Conservation (phyloP, 2,888 invertebrate genomes). For the Spodoptera exigua region DNA sequence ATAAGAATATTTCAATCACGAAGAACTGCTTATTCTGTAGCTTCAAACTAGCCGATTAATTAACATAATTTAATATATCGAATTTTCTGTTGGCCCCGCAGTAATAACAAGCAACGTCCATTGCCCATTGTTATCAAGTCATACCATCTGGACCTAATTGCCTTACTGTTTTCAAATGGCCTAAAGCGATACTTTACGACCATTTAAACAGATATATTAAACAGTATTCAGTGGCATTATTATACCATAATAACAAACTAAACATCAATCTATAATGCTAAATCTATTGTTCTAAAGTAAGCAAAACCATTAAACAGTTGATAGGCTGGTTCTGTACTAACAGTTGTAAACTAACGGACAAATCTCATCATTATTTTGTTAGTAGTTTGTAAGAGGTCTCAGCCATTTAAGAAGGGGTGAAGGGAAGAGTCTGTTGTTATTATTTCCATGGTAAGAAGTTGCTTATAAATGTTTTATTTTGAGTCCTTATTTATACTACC, state of each 20-base stretch:
- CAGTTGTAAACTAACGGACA: constrained; percentile 24
- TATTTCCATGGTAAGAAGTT: background rate
- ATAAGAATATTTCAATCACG: too few species aligned
- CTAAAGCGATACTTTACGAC: background rate
- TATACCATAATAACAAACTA: background rate
- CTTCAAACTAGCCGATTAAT: too few species aligned
- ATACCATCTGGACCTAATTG: too few species aligned
- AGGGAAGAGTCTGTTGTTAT: background rate
- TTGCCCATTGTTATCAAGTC: too few species aligned
- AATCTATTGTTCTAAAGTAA: background rate
- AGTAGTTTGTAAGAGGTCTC: constrained; percentile 11
- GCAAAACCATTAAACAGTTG: background rate
- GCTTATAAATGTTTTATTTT: too few species aligned
- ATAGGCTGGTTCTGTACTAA: constrained; percentile 9
- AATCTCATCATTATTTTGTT: constrained; percentile 32
- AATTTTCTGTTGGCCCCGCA: too few species aligned
- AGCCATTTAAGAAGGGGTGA: constrained; percentile 28
- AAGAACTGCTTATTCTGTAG: too few species aligned
- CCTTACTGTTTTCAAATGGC: background rate
- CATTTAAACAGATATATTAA: constrained; percentile 14
- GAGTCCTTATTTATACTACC: too few species aligned
- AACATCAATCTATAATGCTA: too few species aligned
- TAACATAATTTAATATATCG: too few species aligned
- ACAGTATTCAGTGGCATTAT: constrained; percentile 13
- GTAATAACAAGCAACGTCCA: too few species aligned